Evolutionary conservation across 2,113 vertebrate genomes (phyloP), one percentile per base, ranked within the genome.

Genomic region (Leiothrix lutea): DNA sequence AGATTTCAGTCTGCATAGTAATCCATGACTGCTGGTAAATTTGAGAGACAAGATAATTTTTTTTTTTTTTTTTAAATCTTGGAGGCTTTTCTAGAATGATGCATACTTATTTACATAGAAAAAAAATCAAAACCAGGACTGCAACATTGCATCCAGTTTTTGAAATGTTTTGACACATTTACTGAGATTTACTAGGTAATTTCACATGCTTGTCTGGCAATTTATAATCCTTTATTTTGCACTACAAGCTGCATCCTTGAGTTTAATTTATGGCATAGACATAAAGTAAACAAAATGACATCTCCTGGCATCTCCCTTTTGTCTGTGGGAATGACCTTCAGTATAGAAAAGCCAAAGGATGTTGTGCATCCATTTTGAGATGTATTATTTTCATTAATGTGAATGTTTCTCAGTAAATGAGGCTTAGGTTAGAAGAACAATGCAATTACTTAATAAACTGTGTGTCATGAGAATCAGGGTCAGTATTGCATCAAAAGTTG

Each of bases 191-290:
- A 93, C 54, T 88, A 62, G 48, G 71, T 58, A 80, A 92, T 95
- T 95, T 86, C 47, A 66, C 58, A 81, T 86, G 82, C 85, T 84
- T 72, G 66, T 79, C 72, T 84, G 73, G 73, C 66, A 91, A 95
- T 91, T 91, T 94, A 71, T 85, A 88, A 90, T 83, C 79, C 90
- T 88, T 94, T 92, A 90, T 94, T 94, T 89, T 95, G 60, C 47
- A 48, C 58, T 86, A 56, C 64, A 85, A 35, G 35, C 56, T 80
- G 74, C 74, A 94, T 94, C 94, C 91, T 91, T 95, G 87, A 91
- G 86, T 91, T 95, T 95, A 92, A 92, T 95, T 95, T 90, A 90
- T n/a, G 28, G n/a, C 74, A 58, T 21, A 82, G 62, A 35, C 60
- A 80, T 73, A 74, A 92, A 94, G 66, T 92, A 93, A 94, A 85